phyloP scores from a whole-genome alignment of 2,113 vertebrate genomes.

The Chlamydotis undulata region DNA sequence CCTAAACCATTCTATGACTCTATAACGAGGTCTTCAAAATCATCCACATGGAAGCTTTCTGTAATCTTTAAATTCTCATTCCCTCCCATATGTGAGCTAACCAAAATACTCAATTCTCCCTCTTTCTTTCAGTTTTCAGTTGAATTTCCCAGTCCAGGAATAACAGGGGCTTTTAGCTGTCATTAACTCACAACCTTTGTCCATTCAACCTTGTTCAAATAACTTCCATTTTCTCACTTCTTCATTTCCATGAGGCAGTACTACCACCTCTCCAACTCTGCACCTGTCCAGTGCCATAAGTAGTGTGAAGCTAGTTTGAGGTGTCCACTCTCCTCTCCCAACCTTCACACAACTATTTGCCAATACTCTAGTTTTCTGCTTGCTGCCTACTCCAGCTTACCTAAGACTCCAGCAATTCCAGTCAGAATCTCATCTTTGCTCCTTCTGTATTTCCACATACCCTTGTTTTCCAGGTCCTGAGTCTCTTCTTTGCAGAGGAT shows the following conservation, averaged over 20 bases:
- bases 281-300: background rate
- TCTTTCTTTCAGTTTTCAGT: background rate
- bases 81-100: background rate
- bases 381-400: background rate
- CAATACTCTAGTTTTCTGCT: background rate
- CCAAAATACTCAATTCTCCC: background rate
- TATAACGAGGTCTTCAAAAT: background rate
- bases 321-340: background rate
- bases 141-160: rapidly evolving
- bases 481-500: background rate
- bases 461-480: background rate
- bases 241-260: background rate
- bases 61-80: background rate
- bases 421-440: background rate
- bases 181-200: background rate
- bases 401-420: background rate
- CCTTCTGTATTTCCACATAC: background rate
- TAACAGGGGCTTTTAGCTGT: background rate
- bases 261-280: too few relatives aligned
- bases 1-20: too few relatives aligned
- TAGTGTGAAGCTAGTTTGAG: rapidly evolving
- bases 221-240: too few relatives aligned
- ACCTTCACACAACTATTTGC: background rate
- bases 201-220: background rate
- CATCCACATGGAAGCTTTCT: background rate